A percentile compares a stretch with the other conserved stretches of the same genome.
Conservation (phyloP, 2,888 invertebrate species). For the Eupithecia subumbrata region DNA sequence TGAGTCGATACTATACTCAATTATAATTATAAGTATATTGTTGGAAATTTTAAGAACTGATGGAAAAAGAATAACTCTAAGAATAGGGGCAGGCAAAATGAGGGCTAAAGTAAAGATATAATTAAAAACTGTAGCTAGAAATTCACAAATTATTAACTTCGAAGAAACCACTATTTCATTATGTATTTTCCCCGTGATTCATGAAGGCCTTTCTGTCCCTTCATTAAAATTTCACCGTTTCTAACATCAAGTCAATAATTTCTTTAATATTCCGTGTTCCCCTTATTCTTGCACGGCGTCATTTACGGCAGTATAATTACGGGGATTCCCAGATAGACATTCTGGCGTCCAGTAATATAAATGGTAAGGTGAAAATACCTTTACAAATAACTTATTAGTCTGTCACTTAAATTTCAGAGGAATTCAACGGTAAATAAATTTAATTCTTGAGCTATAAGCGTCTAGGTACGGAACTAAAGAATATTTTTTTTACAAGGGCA, state of each 20-base stretch:
- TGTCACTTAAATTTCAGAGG: neutral
- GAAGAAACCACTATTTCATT: neutral
- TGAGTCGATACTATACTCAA: no score
- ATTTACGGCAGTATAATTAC: constrained; percentile 25
- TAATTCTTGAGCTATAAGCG: neutral
- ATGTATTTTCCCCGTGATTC: constrained; percentile 29
- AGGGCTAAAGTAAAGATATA: neutral
- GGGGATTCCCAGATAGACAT: constrained; percentile 30
- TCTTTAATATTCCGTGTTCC: constrained; percentile 18
- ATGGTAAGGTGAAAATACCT: neutral
- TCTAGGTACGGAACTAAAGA: neutral
- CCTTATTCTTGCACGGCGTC: constrained; percentile 24
- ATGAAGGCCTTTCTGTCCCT: neutral
- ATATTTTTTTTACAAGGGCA: no score
- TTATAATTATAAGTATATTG: no score
- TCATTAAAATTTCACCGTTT: constrained; percentile 29
- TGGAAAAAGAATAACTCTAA: neutral
- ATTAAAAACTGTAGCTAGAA: neutral
- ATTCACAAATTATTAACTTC: neutral
- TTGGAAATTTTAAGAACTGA: neutral
- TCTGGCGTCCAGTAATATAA: constrained; percentile 25
- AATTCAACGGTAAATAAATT: neutral
- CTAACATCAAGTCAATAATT: constrained; percentile 30
- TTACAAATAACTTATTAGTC: neutral
- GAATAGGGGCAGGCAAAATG: neutral